Base-by-base conservation (phyloP, 2,113 vertebrate species). In the Marmota monax region DNA sequence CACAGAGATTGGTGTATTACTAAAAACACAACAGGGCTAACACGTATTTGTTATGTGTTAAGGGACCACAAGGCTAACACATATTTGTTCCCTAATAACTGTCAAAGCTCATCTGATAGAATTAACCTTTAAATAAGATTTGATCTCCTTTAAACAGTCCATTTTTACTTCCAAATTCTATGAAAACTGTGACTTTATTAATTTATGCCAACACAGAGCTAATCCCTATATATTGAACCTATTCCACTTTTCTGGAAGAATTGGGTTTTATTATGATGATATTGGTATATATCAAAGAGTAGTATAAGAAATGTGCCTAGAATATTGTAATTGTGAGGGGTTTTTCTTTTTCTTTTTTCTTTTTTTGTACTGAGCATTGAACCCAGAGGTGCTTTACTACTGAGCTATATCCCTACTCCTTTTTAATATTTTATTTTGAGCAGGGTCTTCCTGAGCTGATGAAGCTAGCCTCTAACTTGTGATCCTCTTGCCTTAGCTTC, bases 121-220 rank as follows among this genome's bases (percentile, higher is more conserved):
- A 63, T 32, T 56, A 82, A 87, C 39, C 34, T 78, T 77, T 83
- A 82, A 94, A 72, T 16, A 79, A 77, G 51, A 48, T 90, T 61
- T 94, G 51, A 65, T 84, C 7, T 78, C 73, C 56, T 87, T 92
- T 79, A 58, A 90, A 32, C 3, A 79, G 37, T 45, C 39, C 8
- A n/a, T 88, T 78, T 65, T 90, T 90, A 69, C 42, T n/a, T 83
- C 61, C 82, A 87, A 5, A 16, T 42, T 39, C 29, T 82, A n/a
- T 76, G 65, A 93, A 95, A 87, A 23, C 18, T 23, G 3, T 86
- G 87, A 17, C n/a, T 76, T 93, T 70, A 90, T 76, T 92, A 76
- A 51, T 90, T 90, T 90, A 84, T 34, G 39, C 39, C 48, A 70
- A 39, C 58, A 61, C 22, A 65, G 18, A 65, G 25, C 65, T 84